Conservation (phyloP, 2,113 vertebrate genomes). For the Myrmecophaga tridactyla region DNA sequence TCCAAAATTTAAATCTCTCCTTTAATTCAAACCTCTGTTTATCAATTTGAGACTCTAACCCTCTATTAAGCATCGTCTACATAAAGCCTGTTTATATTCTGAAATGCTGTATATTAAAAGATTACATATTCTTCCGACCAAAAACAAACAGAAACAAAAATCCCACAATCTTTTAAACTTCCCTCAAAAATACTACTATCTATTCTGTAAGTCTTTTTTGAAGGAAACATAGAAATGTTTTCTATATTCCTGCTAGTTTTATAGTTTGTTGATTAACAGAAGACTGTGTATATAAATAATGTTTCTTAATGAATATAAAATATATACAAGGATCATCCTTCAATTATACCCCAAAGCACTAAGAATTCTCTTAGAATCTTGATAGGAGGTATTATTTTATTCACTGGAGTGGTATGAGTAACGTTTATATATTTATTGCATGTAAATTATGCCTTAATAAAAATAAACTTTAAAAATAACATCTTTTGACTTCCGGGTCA, state of each 20-base stretch:
- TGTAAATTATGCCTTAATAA: not conserved
- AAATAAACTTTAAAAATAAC: constrained; percentile 25
- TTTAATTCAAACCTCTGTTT: constrained; percentile 44
- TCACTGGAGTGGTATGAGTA: not conserved
- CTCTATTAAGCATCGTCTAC: not conserved
- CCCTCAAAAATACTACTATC: constrained; percentile 8
- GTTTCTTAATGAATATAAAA: constrained; percentile 29
- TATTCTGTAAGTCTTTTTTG: not conserved
- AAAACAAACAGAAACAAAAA: constrained; percentile 23
- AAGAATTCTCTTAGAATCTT: constrained; percentile 35
- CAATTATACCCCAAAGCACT: not conserved
- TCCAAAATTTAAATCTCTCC: not conserved
- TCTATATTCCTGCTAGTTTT: constrained; percentile 11
- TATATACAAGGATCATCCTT: not conserved
- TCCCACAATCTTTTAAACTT: not conserved
- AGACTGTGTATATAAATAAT: constrained; percentile 9
- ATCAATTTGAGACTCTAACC: not conserved
- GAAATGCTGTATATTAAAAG: constrained; percentile 24
- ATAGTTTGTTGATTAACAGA: constrained; percentile 36
- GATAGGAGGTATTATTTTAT: constrained; percentile 23
- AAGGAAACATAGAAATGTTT: not conserved
- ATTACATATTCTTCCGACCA: not conserved
- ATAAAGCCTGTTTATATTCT: not conserved
- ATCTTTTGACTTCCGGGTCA: no score
- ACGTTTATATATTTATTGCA: not conserved